Evolutionary conservation across 92 coral and sea anemone genomes (phyloP), one percentile per base, ranked within the genome.

Genomic region (Actinostola sp.): DNA sequence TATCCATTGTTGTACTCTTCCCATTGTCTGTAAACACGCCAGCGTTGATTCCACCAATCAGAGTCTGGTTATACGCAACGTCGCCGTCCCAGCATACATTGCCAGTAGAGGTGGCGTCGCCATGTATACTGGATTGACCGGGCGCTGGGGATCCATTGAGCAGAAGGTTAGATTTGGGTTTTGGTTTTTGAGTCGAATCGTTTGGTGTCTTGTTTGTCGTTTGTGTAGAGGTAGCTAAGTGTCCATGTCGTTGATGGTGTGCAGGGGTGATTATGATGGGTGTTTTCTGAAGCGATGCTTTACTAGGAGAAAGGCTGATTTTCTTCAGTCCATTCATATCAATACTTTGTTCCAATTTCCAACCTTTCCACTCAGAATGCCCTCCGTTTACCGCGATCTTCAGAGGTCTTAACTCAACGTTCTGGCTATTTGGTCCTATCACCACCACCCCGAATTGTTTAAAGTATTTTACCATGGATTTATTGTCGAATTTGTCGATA

Each of bases 11-110:
- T 8, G 76, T 85, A 5, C 92, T 84, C 51, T 93, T 93, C 26
- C 98, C 98, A 66, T 93, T 93, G 82, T 92, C 96, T 15, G 86
- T 85, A 35, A 93, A 93, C 36, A 89, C 84, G 10, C 98, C 98
- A n/a, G 98, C 93, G 61, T 81, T 76, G 59, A 93, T 80, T 44
- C 98, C 98, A 0, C 98, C 98, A 20, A 86, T 86, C 38, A 93
- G 70, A 12, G 98, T 93, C 79, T 93, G 79, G 80, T 93, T 93
- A 50, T 81, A 71, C 33, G 77, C 50, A 1, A 87, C 75, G 13
- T 91, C 86, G 6, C 98, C 97, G 60, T 91, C 89, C 98, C 98
- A 91, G 41, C 98, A 93, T 3, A 83, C 92, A 42, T 59, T 63
- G 29, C 62, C 63, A 20, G 77, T 38, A 31, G 83, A 33, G 67